phyloP scores from a whole-genome alignment of 2,888 invertebrate species.

The Crioceris asparagi region DNA sequence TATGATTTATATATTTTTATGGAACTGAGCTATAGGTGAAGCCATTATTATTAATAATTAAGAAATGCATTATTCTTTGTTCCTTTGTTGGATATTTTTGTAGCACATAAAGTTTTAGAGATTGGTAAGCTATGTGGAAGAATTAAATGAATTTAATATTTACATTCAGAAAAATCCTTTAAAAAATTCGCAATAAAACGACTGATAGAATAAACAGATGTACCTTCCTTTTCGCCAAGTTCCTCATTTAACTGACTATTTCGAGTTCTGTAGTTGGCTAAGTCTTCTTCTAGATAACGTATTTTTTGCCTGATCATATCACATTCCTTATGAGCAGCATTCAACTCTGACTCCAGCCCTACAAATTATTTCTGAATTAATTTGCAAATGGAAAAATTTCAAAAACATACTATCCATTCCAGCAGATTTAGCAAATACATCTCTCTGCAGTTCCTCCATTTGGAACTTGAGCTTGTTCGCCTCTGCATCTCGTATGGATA shows the following conservation, averaged over 20 bases:
- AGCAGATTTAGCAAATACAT: constrained; percentile 49
- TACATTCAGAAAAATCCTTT: too few species aligned
- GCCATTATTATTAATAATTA: too few species aligned
- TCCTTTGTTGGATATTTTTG: too few species aligned
- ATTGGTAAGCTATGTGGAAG: too few species aligned
- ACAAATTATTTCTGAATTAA: background rate
- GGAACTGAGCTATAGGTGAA: too few species aligned
- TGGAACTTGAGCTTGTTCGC: constrained; percentile 45
- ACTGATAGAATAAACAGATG: too few species aligned
- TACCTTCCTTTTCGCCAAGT: constrained; percentile 47
- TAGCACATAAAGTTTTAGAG: too few species aligned
- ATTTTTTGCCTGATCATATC: constrained; percentile 50
- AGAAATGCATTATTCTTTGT: too few species aligned
- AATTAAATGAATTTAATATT: too few species aligned
- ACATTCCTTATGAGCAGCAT: constrained; percentile 56
- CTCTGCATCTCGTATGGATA: constrained; percentile 46
- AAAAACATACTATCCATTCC: constrained; percentile 52
- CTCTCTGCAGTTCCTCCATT: constrained; percentile 47
- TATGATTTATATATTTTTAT: too few species aligned
- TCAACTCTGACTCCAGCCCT: constrained; percentile 55
- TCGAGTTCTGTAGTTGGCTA: constrained; percentile 46
- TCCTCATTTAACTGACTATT: constrained; percentile 50
- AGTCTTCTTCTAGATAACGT: constrained; percentile 50
- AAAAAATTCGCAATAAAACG: too few species aligned
- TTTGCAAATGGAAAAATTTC: background rate